These are phyloP conservation scores for Steinernema carpocapsae DNA, from an alignment of 2,888 invertebrate species.

Conservation along the genomic window DNA sequence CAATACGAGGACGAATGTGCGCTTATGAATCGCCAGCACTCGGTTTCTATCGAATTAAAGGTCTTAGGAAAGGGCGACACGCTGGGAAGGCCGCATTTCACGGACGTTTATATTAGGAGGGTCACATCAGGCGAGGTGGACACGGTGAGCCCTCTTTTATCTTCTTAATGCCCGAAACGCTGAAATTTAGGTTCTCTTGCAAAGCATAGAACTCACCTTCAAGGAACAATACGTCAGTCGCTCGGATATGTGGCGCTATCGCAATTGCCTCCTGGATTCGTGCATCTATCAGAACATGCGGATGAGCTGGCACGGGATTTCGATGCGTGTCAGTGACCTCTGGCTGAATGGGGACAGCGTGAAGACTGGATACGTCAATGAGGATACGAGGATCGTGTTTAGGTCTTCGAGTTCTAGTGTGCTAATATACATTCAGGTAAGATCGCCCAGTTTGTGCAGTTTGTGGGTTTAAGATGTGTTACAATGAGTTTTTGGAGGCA, in stretches of 20 bases:
- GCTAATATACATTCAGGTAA: slow-evolving; percentile 79
- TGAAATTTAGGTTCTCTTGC: slow-evolving; percentile 72
- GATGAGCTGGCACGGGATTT: slow-evolving; percentile 86
- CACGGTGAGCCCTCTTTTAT: neutral
- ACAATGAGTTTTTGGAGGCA: neutral
- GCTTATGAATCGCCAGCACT: neutral
- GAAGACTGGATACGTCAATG: slow-evolving; percentile 83
- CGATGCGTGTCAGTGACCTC: slow-evolving; percentile 48
- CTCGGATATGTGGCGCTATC: slow-evolving; percentile 97
- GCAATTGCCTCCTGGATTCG: slow-evolving; percentile 82
- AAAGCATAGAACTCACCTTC: slow-evolving; percentile 94
- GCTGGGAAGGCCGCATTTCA: neutral
- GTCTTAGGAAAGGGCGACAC: neutral
- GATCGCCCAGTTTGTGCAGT: slow-evolving; percentile 69
- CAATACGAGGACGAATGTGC: slow-evolving; percentile 4
- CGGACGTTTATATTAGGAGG: neutral
- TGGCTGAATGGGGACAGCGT: slow-evolving; percentile 45
- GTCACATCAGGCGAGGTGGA: neutral
- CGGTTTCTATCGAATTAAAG: slow-evolving; percentile 5
- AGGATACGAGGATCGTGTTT: slow-evolving; percentile 94
- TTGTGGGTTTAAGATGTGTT: too few relatives aligned
- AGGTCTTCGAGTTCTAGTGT: slow-evolving; percentile 89
- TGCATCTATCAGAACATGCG: slow-evolving; percentile 93
- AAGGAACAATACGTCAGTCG: slow-evolving; percentile 97
- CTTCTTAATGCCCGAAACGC: neutral